Conservation (phyloP, 2,113 vertebrate species). For the Erythrolamprus reginae region DNA sequence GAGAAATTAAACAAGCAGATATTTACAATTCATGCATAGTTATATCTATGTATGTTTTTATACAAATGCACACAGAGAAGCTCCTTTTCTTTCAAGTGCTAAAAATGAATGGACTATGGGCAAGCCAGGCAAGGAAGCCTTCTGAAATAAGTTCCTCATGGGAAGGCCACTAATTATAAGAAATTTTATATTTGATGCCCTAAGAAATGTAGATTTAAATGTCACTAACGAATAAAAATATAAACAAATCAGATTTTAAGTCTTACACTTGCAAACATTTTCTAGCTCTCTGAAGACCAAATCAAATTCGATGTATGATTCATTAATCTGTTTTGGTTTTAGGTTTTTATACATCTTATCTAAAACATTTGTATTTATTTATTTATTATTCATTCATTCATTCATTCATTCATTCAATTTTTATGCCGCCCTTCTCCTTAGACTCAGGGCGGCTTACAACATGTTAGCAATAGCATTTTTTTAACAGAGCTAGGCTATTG, state of each 20-base stretch:
- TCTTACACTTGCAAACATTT: neutral
- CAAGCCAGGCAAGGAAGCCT: neutral
- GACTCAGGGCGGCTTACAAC: too few species aligned
- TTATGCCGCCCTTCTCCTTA: too few species aligned
- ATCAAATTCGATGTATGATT: neutral
- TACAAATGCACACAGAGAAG: neutral
- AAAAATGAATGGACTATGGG: neutral
- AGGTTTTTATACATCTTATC: neutral
- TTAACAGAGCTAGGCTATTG: too few species aligned
- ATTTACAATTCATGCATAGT: neutral
- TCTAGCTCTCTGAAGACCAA: neutral
- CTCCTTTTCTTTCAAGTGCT: neutral
- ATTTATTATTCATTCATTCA: too few species aligned
- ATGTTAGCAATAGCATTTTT: too few species aligned
- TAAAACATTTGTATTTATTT: too few species aligned
- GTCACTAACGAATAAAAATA: neutral
- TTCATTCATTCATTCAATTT: too few species aligned
- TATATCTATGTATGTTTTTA: neutral
- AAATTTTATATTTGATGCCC: neutral
- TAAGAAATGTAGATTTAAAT: neutral
- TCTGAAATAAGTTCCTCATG: neutral
- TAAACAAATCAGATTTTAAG: neutral
- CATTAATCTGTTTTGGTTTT: slow-evolving; percentile 5
- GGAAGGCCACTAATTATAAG: neutral
- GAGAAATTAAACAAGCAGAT: neutral